A percentile compares a stretch with the other conserved stretches of the same genome.
Evolutionary conservation across 2,113 vertebrate genomes (phyloP).

Genomic region (Tympanuchus pallidicinctus): DNA sequence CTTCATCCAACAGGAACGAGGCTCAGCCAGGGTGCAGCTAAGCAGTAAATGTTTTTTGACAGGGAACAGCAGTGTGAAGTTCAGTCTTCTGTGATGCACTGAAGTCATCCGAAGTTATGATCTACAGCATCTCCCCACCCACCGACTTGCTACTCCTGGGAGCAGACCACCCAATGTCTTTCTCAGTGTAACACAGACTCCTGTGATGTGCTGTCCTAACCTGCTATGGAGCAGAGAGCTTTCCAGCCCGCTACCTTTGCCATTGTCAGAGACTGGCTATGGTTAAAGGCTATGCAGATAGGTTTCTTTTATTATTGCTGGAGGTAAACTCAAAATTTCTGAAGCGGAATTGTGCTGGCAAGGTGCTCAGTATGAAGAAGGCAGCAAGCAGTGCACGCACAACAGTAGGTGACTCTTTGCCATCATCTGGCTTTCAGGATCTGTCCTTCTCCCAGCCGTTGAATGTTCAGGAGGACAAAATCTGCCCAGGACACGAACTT

Average conservation of each 20-base stretch:
- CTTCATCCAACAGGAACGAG: background rate
- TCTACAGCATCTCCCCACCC: slow-evolving; percentile 10
- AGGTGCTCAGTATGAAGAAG: background rate
- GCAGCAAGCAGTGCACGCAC: background rate
- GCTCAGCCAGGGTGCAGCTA: background rate
- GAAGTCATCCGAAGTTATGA: slow-evolving; percentile 39
- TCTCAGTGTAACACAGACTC: background rate
- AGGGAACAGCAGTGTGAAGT: slow-evolving; percentile 44
- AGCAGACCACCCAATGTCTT: slow-evolving; percentile 38
- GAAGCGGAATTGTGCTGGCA: background rate
- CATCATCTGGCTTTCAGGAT: background rate
- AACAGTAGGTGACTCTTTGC: background rate
- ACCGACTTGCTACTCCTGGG: background rate
- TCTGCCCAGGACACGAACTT: background rate
- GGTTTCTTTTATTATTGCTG: background rate
- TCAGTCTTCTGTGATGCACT: background rate
- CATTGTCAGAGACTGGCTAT: background rate
- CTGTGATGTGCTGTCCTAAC: fast-evolving
- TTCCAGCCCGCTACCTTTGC: background rate
- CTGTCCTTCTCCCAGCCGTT: background rate
- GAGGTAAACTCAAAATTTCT: background rate
- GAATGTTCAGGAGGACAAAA: background rate
- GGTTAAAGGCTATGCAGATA: background rate
- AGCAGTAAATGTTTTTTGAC: slow-evolving; percentile 54
- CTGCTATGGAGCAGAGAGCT: background rate